Base-by-base conservation (phyloP, 2,888 invertebrate genomes). In the Hylaea fasciaria region DNA sequence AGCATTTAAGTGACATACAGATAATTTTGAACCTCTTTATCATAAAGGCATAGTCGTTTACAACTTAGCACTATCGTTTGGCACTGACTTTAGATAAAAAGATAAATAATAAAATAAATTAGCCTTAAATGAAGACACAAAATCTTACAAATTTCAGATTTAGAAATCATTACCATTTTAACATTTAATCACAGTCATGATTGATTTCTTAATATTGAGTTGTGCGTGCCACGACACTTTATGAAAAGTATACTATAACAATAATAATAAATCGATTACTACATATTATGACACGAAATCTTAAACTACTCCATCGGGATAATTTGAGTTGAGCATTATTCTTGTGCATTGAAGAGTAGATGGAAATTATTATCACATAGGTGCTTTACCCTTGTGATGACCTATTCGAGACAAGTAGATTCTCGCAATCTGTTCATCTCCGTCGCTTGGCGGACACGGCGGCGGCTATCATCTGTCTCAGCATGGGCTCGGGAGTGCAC, bases 401-500 rank as follows among this genome's bases (percentile, higher is more conserved):
- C 77, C 76, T 78, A 69, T 79, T 81, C 78, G 74, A 78, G 76
- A 77, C 72, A 74, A 71, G 70, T 72, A 68, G 62, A 60, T 64
- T 73, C 67, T 72, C 77, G 68, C 63, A 77, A 81, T 70, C 71
- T 78, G 87, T 89, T 94, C 95, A 95, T 94, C 95, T 95, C 91
- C 95, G 94, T 89, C 95, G 93, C 81, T 94, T 94, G 75, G 95
- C 94, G 66, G 95, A 94, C 68, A 95, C 95, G 68, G 96, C 96
- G 55, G 96, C 96, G 52, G 96, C 96, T 82, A 98, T 96, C 95
- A 97, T 97, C 93, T 97, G 97, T 82, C 96, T 94, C 80, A 97
- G 92, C 95, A 97, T 96, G 58, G 97, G 97, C 85, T 97, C 97
- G 45, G 98, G 97, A 73, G 96, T 96, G 89, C 98, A 98, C 68